Evolutionary conservation across 2,113 vertebrate genomes (phyloP).

Genomic region (Forbesichthys papilliferus): DNA sequence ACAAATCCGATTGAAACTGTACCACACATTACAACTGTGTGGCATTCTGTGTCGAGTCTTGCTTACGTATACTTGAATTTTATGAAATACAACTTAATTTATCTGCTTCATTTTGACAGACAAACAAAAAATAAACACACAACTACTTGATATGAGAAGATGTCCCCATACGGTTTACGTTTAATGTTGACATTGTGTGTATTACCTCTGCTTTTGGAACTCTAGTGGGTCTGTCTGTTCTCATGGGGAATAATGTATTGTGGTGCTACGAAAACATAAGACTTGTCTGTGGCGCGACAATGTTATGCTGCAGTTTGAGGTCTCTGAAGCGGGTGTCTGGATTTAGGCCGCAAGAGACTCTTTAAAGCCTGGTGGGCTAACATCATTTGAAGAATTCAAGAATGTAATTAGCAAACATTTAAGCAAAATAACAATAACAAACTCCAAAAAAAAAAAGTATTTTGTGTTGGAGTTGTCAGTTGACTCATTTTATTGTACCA

Average conservation of each 20-base stretch:
- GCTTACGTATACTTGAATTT: conserved; percentile 15
- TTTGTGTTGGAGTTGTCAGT: conserved; percentile 5
- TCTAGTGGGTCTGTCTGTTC: neutral
- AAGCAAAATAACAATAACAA: no score
- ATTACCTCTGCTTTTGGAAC: conserved; percentile 1
- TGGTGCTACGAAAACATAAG: conserved; percentile 8
- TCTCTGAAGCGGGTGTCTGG: conserved; percentile 24
- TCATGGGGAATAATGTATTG: neutral
- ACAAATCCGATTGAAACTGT: conserved; percentile 17
- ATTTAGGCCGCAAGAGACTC: conserved; percentile 19
- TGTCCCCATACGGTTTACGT: neutral
- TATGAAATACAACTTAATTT: neutral
- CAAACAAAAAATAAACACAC: conserved; percentile 16
- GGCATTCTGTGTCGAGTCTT: conserved; percentile 4
- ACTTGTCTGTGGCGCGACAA: conserved; percentile 7
- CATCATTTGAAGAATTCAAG: conserved; percentile 19
- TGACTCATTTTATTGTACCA: conserved; percentile 63
- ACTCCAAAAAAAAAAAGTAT: neutral
- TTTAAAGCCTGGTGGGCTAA: conserved; percentile 12
- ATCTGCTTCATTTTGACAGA: conserved; percentile 1
- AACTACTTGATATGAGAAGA: neutral
- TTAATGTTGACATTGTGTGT: neutral
- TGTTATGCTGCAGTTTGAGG: conserved; percentile 28
- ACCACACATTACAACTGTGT: conserved; percentile 8
- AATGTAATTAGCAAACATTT: neutral